Base-by-base conservation (phyloP, 2,888 invertebrate species). In the Dynastes grantii region DNA sequence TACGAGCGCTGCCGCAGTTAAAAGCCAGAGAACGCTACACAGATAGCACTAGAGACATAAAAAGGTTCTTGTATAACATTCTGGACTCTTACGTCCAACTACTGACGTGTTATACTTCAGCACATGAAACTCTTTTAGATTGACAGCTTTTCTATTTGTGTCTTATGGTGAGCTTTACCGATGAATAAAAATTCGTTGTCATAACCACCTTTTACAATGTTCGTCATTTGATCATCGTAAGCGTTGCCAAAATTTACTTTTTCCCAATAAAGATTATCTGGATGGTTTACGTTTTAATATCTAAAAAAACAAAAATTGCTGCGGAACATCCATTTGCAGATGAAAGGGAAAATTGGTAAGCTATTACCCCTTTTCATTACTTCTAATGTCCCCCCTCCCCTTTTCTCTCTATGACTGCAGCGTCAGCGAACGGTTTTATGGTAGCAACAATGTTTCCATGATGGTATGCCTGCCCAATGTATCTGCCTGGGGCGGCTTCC, bases 171-270 rank as follows among this genome's bases (percentile, higher is more conserved):
- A 13, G 13, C n/a, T n/a, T 32, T 32, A 4, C 71, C 71, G 4
- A 71, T 40, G 37, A 32, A 71, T n/a, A 71, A 37, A 27, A 32
- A 11, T 22, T 27, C n/a, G 13, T 55, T 71, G 55, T 16, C 16
- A n/a, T 45, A 55, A n/a, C 71, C 71, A n/a, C 71, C 71, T 55
- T 37, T 55, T 5, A 71, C 32, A 16, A 29, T 55, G 16, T 71
- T 9, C 8, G 9, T n/a, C 71, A 71, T 53, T 13, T 71, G 55
- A 2, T 4, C n/a, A n/a, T 55, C 29, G 6, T 32, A 6, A 6
- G 53, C 32, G 0, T 32, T n/a, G 2, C 32, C n/a, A 13, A 71
- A 71, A 55, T 71, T 49, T 9, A 71, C 71, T 16, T 29, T 16
- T 6, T 71, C 71, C 71, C 71, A 71, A 32, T 71, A 71, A 1